These are phyloP conservation scores for Leucophenga varia DNA, from an alignment of 1,140 invertebrate species.

Conservation along the genomic window DNA sequence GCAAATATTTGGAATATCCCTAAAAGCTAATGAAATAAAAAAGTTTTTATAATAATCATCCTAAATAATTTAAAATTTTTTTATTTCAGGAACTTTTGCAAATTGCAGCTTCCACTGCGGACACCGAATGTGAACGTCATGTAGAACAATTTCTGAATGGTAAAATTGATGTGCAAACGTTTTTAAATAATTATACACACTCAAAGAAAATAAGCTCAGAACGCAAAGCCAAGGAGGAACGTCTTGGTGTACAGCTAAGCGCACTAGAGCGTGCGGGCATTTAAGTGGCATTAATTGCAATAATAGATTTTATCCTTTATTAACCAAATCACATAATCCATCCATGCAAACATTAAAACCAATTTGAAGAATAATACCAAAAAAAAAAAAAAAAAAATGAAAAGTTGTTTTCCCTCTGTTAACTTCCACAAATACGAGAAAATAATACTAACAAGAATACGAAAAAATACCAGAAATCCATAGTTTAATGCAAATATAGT, in stretches of 20 bases:
- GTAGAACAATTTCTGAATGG: conserved; percentile 74
- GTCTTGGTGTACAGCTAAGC: conserved; percentile 71
- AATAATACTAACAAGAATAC: too few species aligned
- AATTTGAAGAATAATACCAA: too few species aligned
- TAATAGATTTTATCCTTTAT: too few species aligned
- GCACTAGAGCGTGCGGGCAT: conserved; percentile 66
- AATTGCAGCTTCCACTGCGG: conserved; percentile 66
- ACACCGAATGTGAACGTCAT: conserved; percentile 72
- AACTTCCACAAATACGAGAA: too few species aligned
- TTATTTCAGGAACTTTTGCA: conserved; percentile 58
- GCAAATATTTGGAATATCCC: too few species aligned
- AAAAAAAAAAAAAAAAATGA: too few species aligned
- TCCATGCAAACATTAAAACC: too few species aligned
- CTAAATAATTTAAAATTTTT: not conserved
- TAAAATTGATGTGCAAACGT: conserved; percentile 73
- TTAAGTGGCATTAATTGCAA: conserved; percentile 16
- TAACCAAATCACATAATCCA: too few species aligned
- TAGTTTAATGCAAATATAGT: too few species aligned
- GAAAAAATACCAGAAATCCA: too few species aligned
- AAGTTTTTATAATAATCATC: not conserved
- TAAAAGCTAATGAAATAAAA: too few species aligned
- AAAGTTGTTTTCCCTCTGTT: too few species aligned
- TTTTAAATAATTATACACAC: conserved; percentile 69
- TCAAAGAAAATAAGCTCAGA: conserved; percentile 70
- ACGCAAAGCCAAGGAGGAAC: conserved; percentile 74